Evolutionary conservation across 2,888 invertebrate genomes (phyloP).

Genomic region (Rapana venosa): DNA sequence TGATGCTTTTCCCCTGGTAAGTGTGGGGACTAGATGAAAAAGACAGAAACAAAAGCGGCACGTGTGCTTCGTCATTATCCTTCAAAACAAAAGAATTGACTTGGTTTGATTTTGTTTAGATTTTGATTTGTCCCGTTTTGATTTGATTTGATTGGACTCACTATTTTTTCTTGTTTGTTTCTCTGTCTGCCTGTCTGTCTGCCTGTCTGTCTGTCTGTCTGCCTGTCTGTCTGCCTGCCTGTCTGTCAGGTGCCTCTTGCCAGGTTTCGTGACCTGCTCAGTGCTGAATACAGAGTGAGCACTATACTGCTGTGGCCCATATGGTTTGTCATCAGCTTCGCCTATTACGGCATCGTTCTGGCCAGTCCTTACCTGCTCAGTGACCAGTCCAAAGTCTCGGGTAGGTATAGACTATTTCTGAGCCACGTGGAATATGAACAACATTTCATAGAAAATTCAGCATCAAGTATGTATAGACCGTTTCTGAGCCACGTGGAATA

Average conservation of each 20-base stretch:
- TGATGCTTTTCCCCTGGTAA: not conserved
- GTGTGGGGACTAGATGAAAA: no score
- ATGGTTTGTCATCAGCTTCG: constrained; percentile 75
- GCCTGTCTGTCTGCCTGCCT: constrained; percentile 20
- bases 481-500: no score
- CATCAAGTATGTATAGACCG: no score
- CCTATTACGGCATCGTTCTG: constrained; percentile 76
- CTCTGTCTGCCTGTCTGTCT: not conserved
- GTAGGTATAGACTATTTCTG: constrained; percentile 82
- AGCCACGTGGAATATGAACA: no score
- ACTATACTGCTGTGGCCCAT: constrained; percentile 72
- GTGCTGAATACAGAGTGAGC: constrained; percentile 64
- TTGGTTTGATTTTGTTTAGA: no score
- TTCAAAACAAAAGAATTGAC: no score
- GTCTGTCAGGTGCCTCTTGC: constrained; percentile 56
- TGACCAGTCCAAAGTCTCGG: constrained; percentile 92
- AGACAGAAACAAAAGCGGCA: no score
- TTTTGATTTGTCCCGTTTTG: no score
- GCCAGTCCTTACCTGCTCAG: constrained; percentile 85
- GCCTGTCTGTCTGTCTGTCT: constrained; percentile 2
- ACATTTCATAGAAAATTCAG: no score
- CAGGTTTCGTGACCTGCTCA: constrained; percentile 68
- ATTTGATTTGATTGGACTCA: no score
- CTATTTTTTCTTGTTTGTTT: not conserved
- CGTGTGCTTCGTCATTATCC: no score